A percentile compares a stretch with the other conserved stretches of the same genome.
phyloP scores from a whole-genome alignment of 1,140 invertebrate species.

The Callitettix versicolor region DNA sequence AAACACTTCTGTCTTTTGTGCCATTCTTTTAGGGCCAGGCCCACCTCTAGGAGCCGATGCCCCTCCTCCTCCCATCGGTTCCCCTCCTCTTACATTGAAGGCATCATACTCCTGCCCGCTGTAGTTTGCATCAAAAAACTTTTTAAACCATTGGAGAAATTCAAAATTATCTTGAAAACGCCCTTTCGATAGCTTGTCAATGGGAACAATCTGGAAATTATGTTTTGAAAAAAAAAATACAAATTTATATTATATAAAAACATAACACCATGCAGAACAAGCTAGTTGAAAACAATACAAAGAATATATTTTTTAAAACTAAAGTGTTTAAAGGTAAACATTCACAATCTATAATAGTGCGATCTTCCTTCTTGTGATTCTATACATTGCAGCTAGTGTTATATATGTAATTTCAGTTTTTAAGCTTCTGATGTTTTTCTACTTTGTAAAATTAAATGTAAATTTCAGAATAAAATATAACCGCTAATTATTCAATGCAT shows the following conservation, averaged over 20 bases:
- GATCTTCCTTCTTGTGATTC: too few species aligned
- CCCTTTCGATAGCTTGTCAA: slow-evolving; percentile 85
- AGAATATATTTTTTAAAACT: slow-evolving; percentile 13
- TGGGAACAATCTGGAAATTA: slow-evolving; percentile 64
- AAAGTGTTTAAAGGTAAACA: too few species aligned
- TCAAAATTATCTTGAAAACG: slow-evolving; percentile 98
- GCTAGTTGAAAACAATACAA: slow-evolving; percentile 17
- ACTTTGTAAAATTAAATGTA: too few species aligned
- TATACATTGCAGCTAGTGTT: too few species aligned
- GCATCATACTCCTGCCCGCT: slow-evolving; percentile 87
- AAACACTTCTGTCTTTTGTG: not conserved
- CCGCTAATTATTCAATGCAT: too few species aligned
- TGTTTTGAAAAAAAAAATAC: slow-evolving; percentile 35
- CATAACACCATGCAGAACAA: slow-evolving; percentile 18
- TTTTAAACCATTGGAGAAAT: slow-evolving; percentile 99
- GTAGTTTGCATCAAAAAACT: slow-evolving; percentile 98
- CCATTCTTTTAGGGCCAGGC: not conserved
- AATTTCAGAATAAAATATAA: too few species aligned
- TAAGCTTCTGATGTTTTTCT: too few species aligned
- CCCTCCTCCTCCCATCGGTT: slow-evolving; percentile 60
- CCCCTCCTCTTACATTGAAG: slow-evolving; percentile 68
- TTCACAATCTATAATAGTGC: too few species aligned
- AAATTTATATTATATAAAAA: slow-evolving; percentile 38
- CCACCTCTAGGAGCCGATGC: slow-evolving; percentile 15
- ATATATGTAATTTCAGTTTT: too few species aligned